Percentiles rank a stretch among this genome's conserved stretches.
These are phyloP conservation scores for Chesias legatella DNA, from an alignment of 2,888 invertebrate genomes.

Conservation along the genomic window DNA sequence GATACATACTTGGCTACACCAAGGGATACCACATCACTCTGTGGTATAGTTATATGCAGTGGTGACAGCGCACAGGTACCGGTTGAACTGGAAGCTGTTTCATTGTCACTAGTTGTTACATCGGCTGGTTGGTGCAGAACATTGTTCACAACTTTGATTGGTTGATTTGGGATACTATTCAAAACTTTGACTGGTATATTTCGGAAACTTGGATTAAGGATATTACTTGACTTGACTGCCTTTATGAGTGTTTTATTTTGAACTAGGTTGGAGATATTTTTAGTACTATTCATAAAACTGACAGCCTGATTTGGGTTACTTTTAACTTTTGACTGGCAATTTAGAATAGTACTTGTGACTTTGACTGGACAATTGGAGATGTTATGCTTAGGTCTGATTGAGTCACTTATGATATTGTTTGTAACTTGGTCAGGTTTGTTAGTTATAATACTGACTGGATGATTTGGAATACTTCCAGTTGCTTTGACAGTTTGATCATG, in stretches of 20 bases:
- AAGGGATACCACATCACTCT: slow-evolving; percentile 3
- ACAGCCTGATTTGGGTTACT: too few species aligned
- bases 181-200: slow-evolving; percentile 3
- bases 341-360: slow-evolving; percentile 4
- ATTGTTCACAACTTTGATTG: neutral
- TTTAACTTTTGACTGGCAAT: neutral
- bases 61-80: slow-evolving; percentile 6
- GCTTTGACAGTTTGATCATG: neutral
- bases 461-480: neutral
- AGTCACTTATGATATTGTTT: neutral
- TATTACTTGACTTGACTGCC: neutral
- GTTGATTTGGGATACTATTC: neutral
- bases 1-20: slow-evolving; percentile 4
- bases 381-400: neutral
- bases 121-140: too few species aligned
- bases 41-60: slow-evolving; percentile 12
- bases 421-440: slow-evolving; percentile 1
- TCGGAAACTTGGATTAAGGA: neutral
- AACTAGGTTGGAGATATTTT: too few species aligned
- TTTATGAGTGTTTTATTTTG: too few species aligned
- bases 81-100: neutral
- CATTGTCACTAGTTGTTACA: too few species aligned
- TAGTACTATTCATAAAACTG: too few species aligned
- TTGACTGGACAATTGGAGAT: slow-evolving; percentile 3
- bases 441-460: neutral